Evolutionary conservation across 2,797 vertebrate species (phyloP), one percentile per base, ranked within the genome.

Genomic region (Amniataba percoides): DNA sequence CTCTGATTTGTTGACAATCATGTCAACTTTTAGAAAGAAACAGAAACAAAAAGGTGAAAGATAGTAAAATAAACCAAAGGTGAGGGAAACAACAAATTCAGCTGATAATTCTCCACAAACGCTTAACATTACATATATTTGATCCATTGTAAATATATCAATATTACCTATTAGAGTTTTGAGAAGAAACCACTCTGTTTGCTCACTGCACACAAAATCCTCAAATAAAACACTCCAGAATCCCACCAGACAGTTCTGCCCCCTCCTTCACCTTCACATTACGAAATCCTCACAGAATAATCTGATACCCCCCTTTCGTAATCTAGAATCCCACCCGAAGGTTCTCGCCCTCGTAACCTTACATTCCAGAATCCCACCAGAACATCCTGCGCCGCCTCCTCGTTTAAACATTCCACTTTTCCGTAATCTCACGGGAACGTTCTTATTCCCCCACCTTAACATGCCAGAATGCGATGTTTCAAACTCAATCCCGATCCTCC

Each of bases 401-500:
- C 15, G 21, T 5, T 36, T 34, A 67, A 62, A 80, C 59, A 77
- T 70, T 68, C 19, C 21, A 5, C 0, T 59, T 21, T 0, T 40
- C 13, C 0, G 8, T 3, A n/a, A 62, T 42, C 61, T 64, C 15
- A 13, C 18, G 0, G n/a, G 49, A 77, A 48, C 12, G 2, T 53
- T 67, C 27, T 3, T 42, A 58, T 19, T 27, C n/a, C 31, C 4
- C 62, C 34, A 56, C 21, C 15, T 34, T 36, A 62, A 46, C 63
- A 72, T 78, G 60, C 23, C 36, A 21, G 25, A 49, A 76, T 53
- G 16, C 27, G 2, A 56, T 56, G 43, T 68, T 45, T 19, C 45
- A 10, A 15, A 34, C 61, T 34, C 64, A n/a, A n/a, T 56, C 40
- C 66, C 39, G 58, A 55, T 58, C 63, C 51, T 4, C 10, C 51